Conservation (phyloP, 2,888 invertebrate species). For the Patella caerulea region DNA sequence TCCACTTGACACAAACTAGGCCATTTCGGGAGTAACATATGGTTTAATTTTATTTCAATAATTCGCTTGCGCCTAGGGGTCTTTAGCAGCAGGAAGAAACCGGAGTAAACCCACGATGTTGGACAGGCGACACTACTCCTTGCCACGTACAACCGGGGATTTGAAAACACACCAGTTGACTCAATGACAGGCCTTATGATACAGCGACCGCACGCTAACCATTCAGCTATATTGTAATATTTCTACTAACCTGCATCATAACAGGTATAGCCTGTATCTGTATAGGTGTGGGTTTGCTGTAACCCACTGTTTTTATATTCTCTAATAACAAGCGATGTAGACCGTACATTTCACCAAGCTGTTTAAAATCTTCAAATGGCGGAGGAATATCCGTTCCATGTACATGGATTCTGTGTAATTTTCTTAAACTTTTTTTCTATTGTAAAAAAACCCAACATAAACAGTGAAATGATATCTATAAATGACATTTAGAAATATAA, state of each 20-base stretch:
- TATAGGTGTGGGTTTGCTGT: conserved; percentile 65
- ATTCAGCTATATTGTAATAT: no score
- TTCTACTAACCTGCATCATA: conserved; percentile 76
- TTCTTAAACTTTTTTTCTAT: conserved; percentile 82
- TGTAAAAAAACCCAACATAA: conserved; percentile 2
- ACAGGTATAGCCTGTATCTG: conserved; percentile 90
- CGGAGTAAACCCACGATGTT: no score
- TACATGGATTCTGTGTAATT: conserved; percentile 83
- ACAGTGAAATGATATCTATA: background rate
- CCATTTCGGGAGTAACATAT: no score
- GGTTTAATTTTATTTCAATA: no score
- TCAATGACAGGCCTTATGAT: no score
- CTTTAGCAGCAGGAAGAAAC: no score
- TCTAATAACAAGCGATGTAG: conserved; percentile 78
- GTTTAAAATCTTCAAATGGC: conserved; percentile 81
- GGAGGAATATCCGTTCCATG: conserved; percentile 85
- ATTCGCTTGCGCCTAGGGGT: no score
- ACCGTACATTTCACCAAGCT: conserved; percentile 75
- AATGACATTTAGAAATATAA: background rate
- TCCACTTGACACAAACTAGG: no score
- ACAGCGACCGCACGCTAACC: no score
- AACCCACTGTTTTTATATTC: conserved; percentile 76
- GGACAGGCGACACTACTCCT: no score
- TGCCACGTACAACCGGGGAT: no score
- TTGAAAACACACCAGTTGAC: no score